Evolutionary conservation across 2,113 vertebrate species (phyloP).

Genomic region (Addax nasomaculatus): DNA sequence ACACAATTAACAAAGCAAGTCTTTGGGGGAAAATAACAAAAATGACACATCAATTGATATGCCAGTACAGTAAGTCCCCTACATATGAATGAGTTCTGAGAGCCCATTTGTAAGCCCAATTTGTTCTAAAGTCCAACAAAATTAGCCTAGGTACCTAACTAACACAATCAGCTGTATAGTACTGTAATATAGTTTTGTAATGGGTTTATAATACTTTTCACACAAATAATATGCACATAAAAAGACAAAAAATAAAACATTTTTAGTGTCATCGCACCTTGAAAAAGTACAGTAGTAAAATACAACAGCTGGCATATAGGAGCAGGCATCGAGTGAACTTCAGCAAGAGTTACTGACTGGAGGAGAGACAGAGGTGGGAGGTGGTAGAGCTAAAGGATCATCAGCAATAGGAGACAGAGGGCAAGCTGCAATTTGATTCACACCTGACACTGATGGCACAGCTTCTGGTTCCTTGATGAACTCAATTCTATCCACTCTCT

Average conservation of each 20-base stretch:
- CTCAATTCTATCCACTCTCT: neutral
- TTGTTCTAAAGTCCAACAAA: neutral
- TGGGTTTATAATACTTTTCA: neutral
- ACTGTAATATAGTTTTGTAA: neutral
- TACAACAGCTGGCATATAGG: neutral
- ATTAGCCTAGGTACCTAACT: neutral
- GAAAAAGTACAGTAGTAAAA: neutral
- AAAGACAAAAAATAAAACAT: neutral
- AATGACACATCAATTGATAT: neutral
- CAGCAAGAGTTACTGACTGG: neutral
- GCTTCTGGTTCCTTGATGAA: neutral
- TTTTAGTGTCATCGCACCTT: neutral
- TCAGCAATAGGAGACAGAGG: neutral
- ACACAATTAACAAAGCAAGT: conserved; percentile 19
- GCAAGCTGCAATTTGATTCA: neutral
- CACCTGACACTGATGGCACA: neutral
- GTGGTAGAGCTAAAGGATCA: neutral
- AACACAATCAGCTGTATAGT: neutral
- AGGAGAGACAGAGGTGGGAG: neutral
- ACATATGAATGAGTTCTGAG: neutral
- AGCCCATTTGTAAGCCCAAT: neutral
- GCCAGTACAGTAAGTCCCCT: neutral
- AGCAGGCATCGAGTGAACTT: neutral
- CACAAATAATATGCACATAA: neutral
- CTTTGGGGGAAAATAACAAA: neutral